A percentile compares a stretch with the other conserved stretches of the same genome.
Conservation (phyloP, 2,113 vertebrate genomes). For the Oncorhynchus mykiss region DNA sequence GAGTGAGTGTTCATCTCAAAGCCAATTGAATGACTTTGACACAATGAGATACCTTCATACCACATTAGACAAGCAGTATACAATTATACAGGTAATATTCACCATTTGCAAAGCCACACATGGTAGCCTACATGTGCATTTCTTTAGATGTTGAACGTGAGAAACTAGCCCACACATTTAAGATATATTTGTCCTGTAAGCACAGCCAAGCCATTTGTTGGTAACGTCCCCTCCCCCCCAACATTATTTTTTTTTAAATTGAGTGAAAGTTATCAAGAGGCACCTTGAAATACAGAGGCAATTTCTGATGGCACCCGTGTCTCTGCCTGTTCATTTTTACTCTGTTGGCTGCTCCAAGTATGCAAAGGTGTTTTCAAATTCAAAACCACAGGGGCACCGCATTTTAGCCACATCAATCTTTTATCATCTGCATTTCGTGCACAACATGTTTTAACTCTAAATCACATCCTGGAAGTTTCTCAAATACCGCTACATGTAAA, state of each 20-base stretch:
- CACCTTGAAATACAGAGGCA: constrained; percentile 43
- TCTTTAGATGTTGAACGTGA: constrained; percentile 37
- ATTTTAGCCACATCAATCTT: constrained; percentile 42
- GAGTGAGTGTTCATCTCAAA: no score
- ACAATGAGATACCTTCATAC: no score
- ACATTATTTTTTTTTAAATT: neutral
- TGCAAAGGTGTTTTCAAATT: constrained; percentile 31
- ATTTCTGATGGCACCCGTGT: constrained; percentile 36
- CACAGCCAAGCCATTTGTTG: constrained; percentile 17
- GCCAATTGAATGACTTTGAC: no score
- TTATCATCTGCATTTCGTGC: constrained; percentile 27
- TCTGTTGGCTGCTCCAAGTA: constrained; percentile 21
- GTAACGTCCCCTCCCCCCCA: neutral
- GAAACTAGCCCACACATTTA: constrained; percentile 46
- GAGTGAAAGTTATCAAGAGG: constrained; percentile 29
- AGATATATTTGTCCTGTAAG: constrained; percentile 37
- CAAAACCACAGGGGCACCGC: constrained; percentile 13
- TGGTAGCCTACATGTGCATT: neutral
- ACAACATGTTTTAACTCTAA: constrained; percentile 1
- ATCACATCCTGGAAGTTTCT: constrained; percentile 24
- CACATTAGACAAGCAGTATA: neutral
- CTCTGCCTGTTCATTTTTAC: constrained; percentile 37
- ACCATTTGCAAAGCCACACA: neutral
- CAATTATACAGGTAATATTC: neutral
- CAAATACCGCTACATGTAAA: constrained; percentile 41